phyloP scores from a whole-genome alignment of 2,888 invertebrate genomes.

The Diarsia rubi region DNA sequence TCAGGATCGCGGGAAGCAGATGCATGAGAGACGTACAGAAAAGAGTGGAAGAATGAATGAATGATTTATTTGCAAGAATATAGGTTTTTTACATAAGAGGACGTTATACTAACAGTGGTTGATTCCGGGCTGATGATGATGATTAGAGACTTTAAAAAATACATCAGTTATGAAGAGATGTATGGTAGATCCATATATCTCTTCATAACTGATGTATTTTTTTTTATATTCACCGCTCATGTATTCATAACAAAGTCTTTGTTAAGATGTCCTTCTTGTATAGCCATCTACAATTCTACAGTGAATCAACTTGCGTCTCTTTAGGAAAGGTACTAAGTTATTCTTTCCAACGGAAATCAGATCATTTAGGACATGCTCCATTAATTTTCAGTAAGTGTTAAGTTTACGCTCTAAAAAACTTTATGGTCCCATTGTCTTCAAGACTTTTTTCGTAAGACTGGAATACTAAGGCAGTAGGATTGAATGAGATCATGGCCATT shows the following conservation, averaged over 20 bases:
- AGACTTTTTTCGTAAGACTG: conserved; percentile 6
- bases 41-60: too few species aligned
- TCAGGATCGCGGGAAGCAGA: too few species aligned
- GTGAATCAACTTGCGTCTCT: background rate
- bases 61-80: too few species aligned
- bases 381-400: conserved; percentile 9
- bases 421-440: conserved; percentile 34
- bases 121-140: too few species aligned
- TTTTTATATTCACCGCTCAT: background rate
- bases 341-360: background rate
- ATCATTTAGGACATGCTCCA: conserved; percentile 13
- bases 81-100: too few species aligned
- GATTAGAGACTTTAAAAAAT: background rate
- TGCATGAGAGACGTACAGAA: too few species aligned
- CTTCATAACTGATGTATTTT: background rate
- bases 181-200: too few species aligned
- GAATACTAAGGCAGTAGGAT: background rate
- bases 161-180: too few species aligned
- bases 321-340: background rate
- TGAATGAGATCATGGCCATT: background rate
- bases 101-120: too few species aligned
- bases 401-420: conserved; percentile 41
- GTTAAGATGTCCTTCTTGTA: background rate
- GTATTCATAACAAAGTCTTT: background rate
- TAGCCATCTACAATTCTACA: background rate